A percentile compares a stretch with the other conserved stretches of the same genome.
These are phyloP conservation scores for Tetranychus truncatus DNA, from an alignment of 2,888 invertebrate genomes.

Conservation along the genomic window DNA sequence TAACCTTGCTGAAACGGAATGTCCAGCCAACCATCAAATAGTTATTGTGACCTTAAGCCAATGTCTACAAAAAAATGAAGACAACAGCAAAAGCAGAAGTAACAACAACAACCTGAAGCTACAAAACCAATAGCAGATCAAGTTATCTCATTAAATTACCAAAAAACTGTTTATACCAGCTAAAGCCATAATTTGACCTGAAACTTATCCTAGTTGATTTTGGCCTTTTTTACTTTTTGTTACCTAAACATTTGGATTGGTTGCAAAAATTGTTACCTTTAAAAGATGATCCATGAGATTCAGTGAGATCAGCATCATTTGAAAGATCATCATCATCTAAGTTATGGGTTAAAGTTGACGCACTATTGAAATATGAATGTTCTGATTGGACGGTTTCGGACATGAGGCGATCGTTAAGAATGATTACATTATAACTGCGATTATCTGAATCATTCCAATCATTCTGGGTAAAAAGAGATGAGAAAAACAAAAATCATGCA, in stretches of 20 bases:
- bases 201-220: not conserved
- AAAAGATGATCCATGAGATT: constrained; percentile 4
- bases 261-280: constrained; percentile 2
- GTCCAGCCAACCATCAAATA: no score
- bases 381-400: constrained; percentile 14
- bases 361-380: constrained; percentile 13
- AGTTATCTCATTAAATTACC: no score
- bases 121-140: no score
- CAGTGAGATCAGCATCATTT: constrained; percentile 11
- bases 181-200: no score
- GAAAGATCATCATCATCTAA: constrained; percentile 10
- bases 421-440: constrained; percentile 12
- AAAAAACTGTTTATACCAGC: no score
- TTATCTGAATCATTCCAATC: constrained; percentile 9
- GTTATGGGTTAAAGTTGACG: not conserved
- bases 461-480: not conserved
- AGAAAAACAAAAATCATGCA: not conserved
- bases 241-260: no score
- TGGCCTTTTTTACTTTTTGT: not conserved
- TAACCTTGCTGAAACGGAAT: no score
- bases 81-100: no score
- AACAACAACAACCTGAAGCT: no score
- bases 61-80: no score
- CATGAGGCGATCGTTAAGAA: constrained; percentile 14
- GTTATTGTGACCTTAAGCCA: no score